phyloP scores from a whole-genome alignment of 2,888 invertebrate genomes.

The Sphaerophoria taeniata region DNA sequence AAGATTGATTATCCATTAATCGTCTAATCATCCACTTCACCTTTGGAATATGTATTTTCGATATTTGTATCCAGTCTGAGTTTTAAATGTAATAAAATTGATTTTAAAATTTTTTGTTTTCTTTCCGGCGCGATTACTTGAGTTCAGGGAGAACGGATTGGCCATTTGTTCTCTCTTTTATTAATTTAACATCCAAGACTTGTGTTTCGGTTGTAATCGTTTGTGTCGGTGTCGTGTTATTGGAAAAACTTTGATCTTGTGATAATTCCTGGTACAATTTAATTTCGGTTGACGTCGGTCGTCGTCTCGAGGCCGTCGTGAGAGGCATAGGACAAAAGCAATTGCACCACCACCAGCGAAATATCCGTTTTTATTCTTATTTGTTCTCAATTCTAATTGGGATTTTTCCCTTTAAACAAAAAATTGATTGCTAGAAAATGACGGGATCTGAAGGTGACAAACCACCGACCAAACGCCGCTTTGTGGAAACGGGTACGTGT shows the following conservation, averaged over 20 bases:
- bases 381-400: slow-evolving; percentile 25
- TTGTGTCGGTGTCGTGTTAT: slow-evolving; percentile 16
- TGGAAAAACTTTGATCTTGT: slow-evolving; percentile 18
- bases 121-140: no score
- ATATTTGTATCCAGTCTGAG: slow-evolving; percentile 12
- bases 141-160: neutral
- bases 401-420: neutral
- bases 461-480: slow-evolving; percentile 81
- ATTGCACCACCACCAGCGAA: slow-evolving; percentile 7
- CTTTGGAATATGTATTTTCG: slow-evolving; percentile 13
- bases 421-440: slow-evolving; percentile 41
- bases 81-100: slow-evolving; percentile 10
- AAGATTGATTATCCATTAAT: no score
- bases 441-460: slow-evolving; percentile 40
- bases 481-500: slow-evolving; percentile 82
- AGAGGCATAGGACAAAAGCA: slow-evolving; percentile 29
- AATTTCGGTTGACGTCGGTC: slow-evolving; percentile 22
- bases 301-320: slow-evolving; percentile 6
- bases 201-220: slow-evolving; percentile 33
- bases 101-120: neutral
- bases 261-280: slow-evolving; percentile 48
- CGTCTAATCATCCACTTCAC: slow-evolving; percentile 26
- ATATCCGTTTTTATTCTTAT: slow-evolving; percentile 26
- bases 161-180: slow-evolving; percentile 19
- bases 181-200: slow-evolving; percentile 25